A percentile compares a stretch with the other conserved stretches of the same genome.
These are phyloP conservation scores for Nephila pilipes DNA, from an alignment of 1,140 invertebrate species.

Conservation along the genomic window DNA sequence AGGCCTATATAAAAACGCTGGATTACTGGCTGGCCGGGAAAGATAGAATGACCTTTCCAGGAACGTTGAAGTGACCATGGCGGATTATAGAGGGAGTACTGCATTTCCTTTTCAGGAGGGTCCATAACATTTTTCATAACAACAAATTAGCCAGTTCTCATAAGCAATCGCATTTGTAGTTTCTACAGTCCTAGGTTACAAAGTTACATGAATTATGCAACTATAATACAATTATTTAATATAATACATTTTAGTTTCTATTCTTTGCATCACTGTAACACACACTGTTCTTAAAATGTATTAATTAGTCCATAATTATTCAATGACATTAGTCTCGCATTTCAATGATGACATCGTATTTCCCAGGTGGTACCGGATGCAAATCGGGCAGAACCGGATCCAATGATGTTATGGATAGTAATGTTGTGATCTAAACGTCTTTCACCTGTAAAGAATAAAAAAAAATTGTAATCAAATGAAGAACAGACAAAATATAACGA, in stretches of 20 bases:
- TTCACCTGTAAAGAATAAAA: conserved; percentile 57
- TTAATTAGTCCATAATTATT: neutral
- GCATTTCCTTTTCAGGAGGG: neutral
- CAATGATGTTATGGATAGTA: conserved; percentile 17
- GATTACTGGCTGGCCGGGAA: neutral
- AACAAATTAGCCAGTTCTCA: neutral
- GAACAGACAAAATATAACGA: too few relatives aligned
- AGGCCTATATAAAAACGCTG: neutral
- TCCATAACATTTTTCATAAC: neutral
- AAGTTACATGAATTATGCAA: neutral
- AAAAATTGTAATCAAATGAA: neutral
- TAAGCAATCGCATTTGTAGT: neutral
- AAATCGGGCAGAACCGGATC: conserved; percentile 60
- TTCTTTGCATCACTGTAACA: neutral
- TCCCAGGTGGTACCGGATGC: conserved; percentile 68
- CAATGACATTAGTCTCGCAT: neutral
- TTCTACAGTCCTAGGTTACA: neutral
- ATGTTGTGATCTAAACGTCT: conserved; percentile 58
- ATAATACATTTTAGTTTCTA: neutral
- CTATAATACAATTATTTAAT: neutral
- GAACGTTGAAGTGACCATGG: neutral
- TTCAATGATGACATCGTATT: conserved; percentile 69
- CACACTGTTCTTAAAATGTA: neutral
- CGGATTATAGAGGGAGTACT: neutral
- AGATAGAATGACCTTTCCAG: neutral